Evolutionary conservation across 2,113 vertebrate species (phyloP), one percentile per base, ranked within the genome.

Genomic region (Peromyscus leucopus): DNA sequence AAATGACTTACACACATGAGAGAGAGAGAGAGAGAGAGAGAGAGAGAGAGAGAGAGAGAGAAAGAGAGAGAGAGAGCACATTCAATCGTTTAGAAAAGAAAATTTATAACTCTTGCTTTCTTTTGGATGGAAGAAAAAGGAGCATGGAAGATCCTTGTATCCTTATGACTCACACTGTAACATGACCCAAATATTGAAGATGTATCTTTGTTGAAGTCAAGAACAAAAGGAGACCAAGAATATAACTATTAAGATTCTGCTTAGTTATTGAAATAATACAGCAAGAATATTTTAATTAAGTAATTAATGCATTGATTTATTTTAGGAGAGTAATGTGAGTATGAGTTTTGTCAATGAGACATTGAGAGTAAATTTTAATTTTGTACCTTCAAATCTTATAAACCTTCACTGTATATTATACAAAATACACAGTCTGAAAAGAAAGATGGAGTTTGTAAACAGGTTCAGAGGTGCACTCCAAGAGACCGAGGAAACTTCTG

Each of bases 261-360:
- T 71, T 67, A 51, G 63, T 6, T 7, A 86, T 15, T 93, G 42
- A 96, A 82, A 89, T 21, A 87, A 51, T 36, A 46, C 2, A 72
- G 69, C 24, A 76, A 89, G 85, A 85, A 33, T 16, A 72, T 72
- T 91, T 95, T 24, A 80, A 82, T 95, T 28, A 82, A 82, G 57
- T 92, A 93, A 87, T 55, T 55, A 63, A 76, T 65, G 4, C 16
- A 89, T 19, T 61, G 48, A 59, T 76, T 74, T 89, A 90, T 86
- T 80, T 95, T 61, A 94, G n/a, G n/a, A 76, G 89, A 86, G 33
- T 69, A 82, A 7, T 75, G 33, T 80, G 79, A 91, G 1, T 22
- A 48, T 2, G 31, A 63, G 16, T 33, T 63, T 96, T 91, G 61
- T 7, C 9, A 16, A 42, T 83, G 17, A 93, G 59, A 87, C 33